Evolutionary conservation across 2,888 invertebrate genomes (phyloP).

Genomic region (Oxyteleia sp.): DNA sequence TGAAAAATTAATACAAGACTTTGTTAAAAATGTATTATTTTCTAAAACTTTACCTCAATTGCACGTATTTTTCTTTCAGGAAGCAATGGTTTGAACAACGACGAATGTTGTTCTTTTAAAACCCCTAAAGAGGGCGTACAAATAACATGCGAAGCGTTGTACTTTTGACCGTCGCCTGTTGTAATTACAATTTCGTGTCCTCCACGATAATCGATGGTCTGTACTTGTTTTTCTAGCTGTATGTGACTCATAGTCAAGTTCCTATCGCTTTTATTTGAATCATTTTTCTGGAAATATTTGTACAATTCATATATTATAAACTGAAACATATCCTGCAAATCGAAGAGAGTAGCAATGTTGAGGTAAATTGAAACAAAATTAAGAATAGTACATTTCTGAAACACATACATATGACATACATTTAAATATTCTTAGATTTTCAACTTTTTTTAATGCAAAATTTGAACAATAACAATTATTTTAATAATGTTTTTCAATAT

Average conservation of each 20-base stretch:
- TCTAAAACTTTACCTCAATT: constrained; percentile 89
- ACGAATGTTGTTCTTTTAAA: constrained; percentile 89
- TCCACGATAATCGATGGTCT: constrained; percentile 88
- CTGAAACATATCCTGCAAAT: too few species aligned
- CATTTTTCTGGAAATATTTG: constrained; percentile 88
- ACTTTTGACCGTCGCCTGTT: constrained; percentile 89
- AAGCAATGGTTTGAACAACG: constrained; percentile 90
- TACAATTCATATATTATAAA: too few species aligned
- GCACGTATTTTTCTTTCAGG: constrained; percentile 89
- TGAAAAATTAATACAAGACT: too few species aligned
- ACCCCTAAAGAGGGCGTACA: constrained; percentile 91
- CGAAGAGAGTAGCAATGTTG: too few species aligned
- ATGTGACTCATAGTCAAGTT: constrained; percentile 88
- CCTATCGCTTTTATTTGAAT: constrained; percentile 87
- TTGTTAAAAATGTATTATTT: not conserved
- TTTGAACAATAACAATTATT: too few species aligned
- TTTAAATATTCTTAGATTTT: too few species aligned
- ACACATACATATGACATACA: too few species aligned
- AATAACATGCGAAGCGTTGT: constrained; percentile 90
- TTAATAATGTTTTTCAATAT: too few species aligned
- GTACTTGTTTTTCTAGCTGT: constrained; percentile 89
- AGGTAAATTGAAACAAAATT: too few species aligned
- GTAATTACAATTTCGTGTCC: constrained; percentile 88
- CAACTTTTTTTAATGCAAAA: too few species aligned
- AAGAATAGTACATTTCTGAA: too few species aligned